Conservation (phyloP, 2,888 invertebrate species). For the Tenthredo distinguenda region DNA sequence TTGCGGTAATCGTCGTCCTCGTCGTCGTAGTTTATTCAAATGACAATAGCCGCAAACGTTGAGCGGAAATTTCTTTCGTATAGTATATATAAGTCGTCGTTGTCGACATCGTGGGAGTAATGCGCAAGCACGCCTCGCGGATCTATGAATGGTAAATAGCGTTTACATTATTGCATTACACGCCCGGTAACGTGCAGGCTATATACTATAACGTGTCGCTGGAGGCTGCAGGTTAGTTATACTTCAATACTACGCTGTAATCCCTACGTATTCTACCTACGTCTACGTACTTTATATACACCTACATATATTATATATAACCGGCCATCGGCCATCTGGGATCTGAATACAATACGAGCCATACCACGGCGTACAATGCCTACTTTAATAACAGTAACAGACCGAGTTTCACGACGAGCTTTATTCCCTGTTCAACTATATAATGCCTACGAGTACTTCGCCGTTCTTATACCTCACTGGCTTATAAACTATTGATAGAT, state of each 20-base stretch:
- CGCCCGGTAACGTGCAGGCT: conserved; percentile 34
- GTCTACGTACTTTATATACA: neutral
- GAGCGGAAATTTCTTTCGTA: neutral
- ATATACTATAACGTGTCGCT: neutral
- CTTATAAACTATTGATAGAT: neutral
- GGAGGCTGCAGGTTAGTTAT: neutral
- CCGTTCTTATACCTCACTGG: neutral
- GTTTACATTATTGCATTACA: conserved; percentile 56
- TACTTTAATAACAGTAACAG: conserved; percentile 65
- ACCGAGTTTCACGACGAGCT: conserved; percentile 24
- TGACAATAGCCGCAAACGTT: neutral
- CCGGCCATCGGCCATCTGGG: conserved; percentile 52
- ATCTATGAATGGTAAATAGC: conserved; percentile 74
- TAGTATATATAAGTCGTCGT: neutral
- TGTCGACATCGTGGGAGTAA: conserved; percentile 64
- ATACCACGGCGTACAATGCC: conserved; percentile 65
- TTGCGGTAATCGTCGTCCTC: neutral
- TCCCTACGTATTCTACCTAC: neutral
- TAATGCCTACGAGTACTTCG: neutral
- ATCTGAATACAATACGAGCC: conserved; percentile 74
- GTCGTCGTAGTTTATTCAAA: conserved; percentile 7
- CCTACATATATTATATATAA: neutral
- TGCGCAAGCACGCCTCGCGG: conserved; percentile 58
- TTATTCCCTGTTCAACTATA: neutral
- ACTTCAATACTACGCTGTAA: neutral